phyloP scores from a whole-genome alignment of 2,113 vertebrate genomes.

The Chlorodrepanis virens region DNA sequence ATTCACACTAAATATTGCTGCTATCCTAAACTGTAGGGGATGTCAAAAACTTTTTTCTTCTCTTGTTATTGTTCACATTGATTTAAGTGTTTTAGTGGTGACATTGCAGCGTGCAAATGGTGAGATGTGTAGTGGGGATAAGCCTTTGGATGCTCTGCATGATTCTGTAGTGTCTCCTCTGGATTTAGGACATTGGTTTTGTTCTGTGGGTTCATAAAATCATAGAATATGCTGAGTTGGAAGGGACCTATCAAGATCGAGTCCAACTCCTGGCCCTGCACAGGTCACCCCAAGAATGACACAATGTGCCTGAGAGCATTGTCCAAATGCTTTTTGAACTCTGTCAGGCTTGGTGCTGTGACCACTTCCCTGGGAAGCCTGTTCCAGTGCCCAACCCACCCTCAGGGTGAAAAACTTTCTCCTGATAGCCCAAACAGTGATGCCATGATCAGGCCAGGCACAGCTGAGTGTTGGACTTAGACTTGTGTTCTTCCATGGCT shows the following conservation, averaged over 20 bases:
- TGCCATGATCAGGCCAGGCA: background rate
- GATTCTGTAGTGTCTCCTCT: background rate
- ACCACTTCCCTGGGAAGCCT: background rate
- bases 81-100: background rate
- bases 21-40: constrained; percentile 12
- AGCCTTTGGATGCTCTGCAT: background rate
- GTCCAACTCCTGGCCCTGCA: background rate
- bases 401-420: background rate
- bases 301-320: background rate
- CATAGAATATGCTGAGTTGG: background rate
- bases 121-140: background rate
- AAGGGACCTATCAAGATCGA: background rate
- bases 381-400: background rate
- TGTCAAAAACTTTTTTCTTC: background rate
- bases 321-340: background rate
- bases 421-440: background rate
- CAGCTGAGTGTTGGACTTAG: background rate
- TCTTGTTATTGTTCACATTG: background rate
- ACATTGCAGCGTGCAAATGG: background rate
- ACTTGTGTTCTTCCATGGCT: background rate
- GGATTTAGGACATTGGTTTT: background rate
- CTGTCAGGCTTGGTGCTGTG: background rate
- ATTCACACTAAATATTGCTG: constrained; percentile 58
- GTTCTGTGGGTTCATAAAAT: background rate
- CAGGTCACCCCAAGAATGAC: background rate